Base-by-base conservation (phyloP, 2,888 invertebrate species). In the Habroteleia sp. region DNA sequence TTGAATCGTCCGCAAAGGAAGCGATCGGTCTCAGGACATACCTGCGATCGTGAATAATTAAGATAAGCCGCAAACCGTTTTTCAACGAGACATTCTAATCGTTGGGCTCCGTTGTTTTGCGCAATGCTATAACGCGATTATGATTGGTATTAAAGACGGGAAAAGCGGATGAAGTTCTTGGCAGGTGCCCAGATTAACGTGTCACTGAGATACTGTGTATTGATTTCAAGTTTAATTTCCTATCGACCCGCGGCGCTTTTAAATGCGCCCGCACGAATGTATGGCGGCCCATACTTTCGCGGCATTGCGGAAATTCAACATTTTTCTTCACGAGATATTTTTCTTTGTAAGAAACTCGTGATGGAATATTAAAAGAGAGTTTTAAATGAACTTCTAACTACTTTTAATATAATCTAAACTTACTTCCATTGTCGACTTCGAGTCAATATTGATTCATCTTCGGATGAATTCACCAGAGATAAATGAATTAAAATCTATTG, bases 371-470 rank as follows among this genome's bases (percentile, higher is more conserved):
- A 41, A 74, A 66, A 20, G 65, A 17, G 58, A 58, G 44, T 65
- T 52, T 65, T 41, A 60, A 73, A 66, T 66, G 73, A 73, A 72
- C 72, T 63, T 50, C 56, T 72, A 72, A 72, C 63, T 72, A 65
- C 72, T 74, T 74, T 74, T 62, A 74, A 74, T 69, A 50, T 50
- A 69, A 62, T 65, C 69, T 33, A 69, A 74, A 74, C 69, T 69
- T 69, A 74, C 63, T 58, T 42, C 52, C 63, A 52, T 62, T 69
- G 69, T 58, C 68, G 54, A 60, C 46, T 54, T n/a, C 56, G 56
- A 58, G 74, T 74, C 74, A 74, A 74, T 74, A 74, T 74, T 74
- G 74, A 74, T 65, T 74, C 69, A 63, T 58, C 69, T 46, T 46
- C 56, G 69, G 48, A 69, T 74, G 69, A 69, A 74, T 74, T 74